Percentiles rank a stretch among this genome's conserved stretches.
Conservation (phyloP, 2,888 invertebrate genomes). For the Tenthredo distinguenda region DNA sequence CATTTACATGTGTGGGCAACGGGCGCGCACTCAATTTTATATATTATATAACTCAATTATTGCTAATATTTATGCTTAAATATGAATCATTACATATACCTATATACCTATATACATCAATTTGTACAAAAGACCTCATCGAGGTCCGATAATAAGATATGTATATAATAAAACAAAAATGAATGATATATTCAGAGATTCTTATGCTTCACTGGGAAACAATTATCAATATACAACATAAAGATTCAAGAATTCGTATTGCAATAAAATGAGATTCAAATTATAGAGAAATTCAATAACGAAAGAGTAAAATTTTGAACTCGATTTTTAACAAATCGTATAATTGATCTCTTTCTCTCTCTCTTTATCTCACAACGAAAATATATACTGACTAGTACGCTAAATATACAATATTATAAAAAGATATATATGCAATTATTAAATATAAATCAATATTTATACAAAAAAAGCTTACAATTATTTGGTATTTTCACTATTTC, state of each 20-base stretch:
- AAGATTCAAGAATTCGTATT: conserved; percentile 19
- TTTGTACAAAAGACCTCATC: conserved; percentile 66
- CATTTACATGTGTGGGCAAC: conserved; percentile 6
- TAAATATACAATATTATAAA: conserved; percentile 46
- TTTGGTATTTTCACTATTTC: conserved; percentile 63
- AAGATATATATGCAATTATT: conserved; percentile 38
- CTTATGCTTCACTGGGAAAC: conserved; percentile 47
- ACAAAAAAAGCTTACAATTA: conserved; percentile 60
- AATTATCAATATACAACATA: conserved; percentile 35
- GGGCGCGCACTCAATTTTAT: neutral
- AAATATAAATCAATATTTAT: conserved; percentile 51
- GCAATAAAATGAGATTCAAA: conserved; percentile 31
- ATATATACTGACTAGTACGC: conserved; percentile 49
- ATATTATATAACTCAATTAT: conserved; percentile 60
- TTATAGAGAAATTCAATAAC: neutral
- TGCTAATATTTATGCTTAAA: conserved; percentile 64
- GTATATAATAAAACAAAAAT: conserved; percentile 26
- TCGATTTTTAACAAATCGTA: neutral
- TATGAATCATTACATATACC: conserved; percentile 61
- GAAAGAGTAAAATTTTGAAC: conserved; percentile 9
- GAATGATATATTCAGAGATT: conserved; percentile 32
- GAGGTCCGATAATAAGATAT: conserved; percentile 20
- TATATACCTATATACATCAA: conserved; percentile 65
- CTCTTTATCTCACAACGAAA: neutral
- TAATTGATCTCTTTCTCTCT: neutral